phyloP scores from a whole-genome alignment of 92 coral and sea anemone genomes.

The Umimayanthus kanabou region DNA sequence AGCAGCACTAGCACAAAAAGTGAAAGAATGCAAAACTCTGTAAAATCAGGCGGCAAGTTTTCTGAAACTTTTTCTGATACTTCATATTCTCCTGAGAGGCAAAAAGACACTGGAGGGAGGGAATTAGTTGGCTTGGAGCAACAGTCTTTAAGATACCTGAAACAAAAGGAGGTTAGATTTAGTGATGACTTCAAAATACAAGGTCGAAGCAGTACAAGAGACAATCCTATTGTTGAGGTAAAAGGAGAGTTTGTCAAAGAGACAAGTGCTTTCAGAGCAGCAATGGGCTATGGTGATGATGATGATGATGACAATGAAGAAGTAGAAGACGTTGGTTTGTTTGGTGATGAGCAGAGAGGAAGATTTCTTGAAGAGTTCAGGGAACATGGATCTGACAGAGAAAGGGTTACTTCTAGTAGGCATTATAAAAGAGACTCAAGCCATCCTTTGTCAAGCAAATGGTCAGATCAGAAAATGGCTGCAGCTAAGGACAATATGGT shows the following conservation, averaged over 20 bases:
- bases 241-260: constrained; percentile 80
- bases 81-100: constrained; percentile 10
- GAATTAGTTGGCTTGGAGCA: not conserved
- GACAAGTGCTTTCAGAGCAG: constrained; percentile 88
- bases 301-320: constrained; percentile 37
- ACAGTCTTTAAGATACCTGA: not conserved
- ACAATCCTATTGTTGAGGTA: constrained; percentile 14
- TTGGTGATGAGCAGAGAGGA: constrained; percentile 7
- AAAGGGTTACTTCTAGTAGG: not conserved
- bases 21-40: constrained; percentile 19
- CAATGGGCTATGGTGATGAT: constrained; percentile 80
- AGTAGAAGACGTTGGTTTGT: not conserved
- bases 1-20: constrained; percentile 8
- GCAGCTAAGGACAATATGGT: not conserved
- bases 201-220: constrained; percentile 5
- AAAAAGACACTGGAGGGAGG: constrained; percentile 1
- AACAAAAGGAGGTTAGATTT: constrained; percentile 63
- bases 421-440: not conserved
- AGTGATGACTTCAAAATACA: constrained; percentile 36
- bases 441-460: not conserved
- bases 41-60: not conserved
- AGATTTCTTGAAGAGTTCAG: constrained; percentile 8
- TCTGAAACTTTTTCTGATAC: constrained; percentile 28
- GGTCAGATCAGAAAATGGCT: constrained; percentile 19
- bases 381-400: not conserved